phyloP scores from a whole-genome alignment of 2,113 vertebrate genomes.

The Cinclus mexicanus region DNA sequence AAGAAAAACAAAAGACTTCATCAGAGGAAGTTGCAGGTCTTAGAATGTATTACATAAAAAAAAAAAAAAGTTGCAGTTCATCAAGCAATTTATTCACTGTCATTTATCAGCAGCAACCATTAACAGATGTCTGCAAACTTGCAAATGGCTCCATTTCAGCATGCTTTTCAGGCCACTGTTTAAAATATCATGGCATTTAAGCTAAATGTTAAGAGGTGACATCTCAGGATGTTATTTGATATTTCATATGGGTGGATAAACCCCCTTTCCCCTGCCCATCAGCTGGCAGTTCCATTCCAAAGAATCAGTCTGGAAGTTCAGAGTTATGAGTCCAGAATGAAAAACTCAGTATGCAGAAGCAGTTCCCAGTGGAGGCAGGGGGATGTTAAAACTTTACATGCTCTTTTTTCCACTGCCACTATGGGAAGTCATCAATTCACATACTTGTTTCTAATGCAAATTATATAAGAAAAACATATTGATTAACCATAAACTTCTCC shows the following conservation, averaged over 20 bases:
- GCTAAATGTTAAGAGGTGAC: not conserved
- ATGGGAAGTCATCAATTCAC: not conserved
- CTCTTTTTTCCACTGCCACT: not conserved
- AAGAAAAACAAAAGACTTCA: not conserved
- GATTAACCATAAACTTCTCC: not conserved
- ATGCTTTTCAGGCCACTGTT: not conserved
- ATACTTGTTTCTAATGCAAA: not conserved
- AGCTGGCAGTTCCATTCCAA: not conserved
- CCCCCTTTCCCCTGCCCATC: not conserved
- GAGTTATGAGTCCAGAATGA: not conserved
- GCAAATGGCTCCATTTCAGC: not conserved
- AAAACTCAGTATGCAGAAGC: not conserved
- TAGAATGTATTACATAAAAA: not conserved
- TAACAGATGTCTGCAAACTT: not conserved
- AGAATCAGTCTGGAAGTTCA: not conserved
- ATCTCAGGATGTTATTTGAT: not conserved
- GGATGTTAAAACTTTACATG: not conserved
- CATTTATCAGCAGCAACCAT: not conserved
- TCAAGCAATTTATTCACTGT: not conserved
- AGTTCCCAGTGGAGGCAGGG: not conserved
- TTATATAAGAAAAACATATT: not conserved
- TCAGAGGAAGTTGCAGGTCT: not conserved
- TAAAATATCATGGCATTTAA: constrained; percentile 1
- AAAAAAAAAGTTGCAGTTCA: not conserved
- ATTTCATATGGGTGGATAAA: not conserved